These are phyloP conservation scores for Cantharis rufa DNA, from an alignment of 2,888 invertebrate species.

Conservation along the genomic window DNA sequence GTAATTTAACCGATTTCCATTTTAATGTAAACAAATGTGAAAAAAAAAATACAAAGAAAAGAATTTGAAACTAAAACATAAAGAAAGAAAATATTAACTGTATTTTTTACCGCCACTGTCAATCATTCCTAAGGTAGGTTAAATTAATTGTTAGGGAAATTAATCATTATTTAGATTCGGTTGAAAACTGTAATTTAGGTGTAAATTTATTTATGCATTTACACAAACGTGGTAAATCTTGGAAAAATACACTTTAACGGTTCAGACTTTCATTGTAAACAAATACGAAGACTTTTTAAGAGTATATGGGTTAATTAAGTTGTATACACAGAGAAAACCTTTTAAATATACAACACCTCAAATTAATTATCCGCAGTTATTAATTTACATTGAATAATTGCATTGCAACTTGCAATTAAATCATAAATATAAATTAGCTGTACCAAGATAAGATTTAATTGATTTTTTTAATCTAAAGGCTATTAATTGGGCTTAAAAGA, in stretches of 20 bases:
- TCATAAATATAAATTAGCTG: neutral
- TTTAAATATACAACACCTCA: neutral
- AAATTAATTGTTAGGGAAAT: neutral
- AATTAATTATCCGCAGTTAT: neutral
- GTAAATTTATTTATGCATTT: conserved; percentile 2
- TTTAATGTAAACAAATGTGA: neutral
- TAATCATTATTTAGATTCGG: neutral
- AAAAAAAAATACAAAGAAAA: neutral
- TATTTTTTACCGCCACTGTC: neutral
- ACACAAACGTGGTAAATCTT: neutral
- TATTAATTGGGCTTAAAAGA: neutral
- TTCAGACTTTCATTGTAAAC: neutral
- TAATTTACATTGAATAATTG: conserved; percentile 1
- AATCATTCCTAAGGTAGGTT: neutral
- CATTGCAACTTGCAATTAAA: conserved; percentile 1
- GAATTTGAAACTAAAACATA: neutral
- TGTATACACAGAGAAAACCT: neutral
- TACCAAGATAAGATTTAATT: neutral
- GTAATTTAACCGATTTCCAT: neutral
- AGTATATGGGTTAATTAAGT: neutral
- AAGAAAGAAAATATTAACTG: neutral
- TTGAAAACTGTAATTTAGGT: conserved; percentile 4
- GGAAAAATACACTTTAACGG: neutral
- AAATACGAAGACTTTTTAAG: neutral
- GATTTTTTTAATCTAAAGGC: neutral